Conservation (phyloP, 2,113 vertebrate genomes). For the Perccottus glenii region DNA sequence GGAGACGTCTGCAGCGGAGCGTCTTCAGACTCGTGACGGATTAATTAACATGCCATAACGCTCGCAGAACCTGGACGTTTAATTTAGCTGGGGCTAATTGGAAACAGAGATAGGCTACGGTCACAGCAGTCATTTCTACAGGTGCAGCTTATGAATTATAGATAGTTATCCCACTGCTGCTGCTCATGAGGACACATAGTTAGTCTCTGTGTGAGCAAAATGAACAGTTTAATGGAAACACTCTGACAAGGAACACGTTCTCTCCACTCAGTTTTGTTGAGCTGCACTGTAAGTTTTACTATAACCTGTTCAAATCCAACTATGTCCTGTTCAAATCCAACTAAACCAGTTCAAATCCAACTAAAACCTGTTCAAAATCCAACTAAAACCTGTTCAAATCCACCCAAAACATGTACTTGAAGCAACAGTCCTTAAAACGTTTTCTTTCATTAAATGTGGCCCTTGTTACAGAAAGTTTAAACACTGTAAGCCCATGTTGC, state of each 20-base stretch:
- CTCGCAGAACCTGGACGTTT: neutral
- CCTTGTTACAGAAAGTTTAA: no score
- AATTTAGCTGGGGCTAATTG: conserved; percentile 7
- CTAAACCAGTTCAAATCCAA: no score
- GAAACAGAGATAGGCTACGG: conserved; percentile 1
- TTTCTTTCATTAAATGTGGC: no score
- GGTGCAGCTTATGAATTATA: conserved; percentile 10
- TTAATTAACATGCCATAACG: conserved; percentile 1
- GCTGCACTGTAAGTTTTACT: neutral
- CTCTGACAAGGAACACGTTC: neutral
- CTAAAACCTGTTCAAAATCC: no score
- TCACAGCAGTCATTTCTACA: neutral
- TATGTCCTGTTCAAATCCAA: no score
- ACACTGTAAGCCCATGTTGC: no score
- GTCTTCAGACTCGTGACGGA: conserved; percentile 1
- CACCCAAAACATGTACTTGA: no score
- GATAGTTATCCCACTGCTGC: conserved; percentile 7
- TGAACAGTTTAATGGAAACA: conserved; percentile 7
- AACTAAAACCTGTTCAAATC: no score
- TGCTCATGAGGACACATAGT: neutral
- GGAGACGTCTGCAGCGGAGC: neutral
- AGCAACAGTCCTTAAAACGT: no score
- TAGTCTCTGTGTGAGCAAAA: neutral
- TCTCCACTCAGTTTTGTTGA: neutral
- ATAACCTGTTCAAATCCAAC: no score